Evolutionary conservation across 2,888 invertebrate species (phyloP).

Genomic region (Sphaeridia pumilis): DNA sequence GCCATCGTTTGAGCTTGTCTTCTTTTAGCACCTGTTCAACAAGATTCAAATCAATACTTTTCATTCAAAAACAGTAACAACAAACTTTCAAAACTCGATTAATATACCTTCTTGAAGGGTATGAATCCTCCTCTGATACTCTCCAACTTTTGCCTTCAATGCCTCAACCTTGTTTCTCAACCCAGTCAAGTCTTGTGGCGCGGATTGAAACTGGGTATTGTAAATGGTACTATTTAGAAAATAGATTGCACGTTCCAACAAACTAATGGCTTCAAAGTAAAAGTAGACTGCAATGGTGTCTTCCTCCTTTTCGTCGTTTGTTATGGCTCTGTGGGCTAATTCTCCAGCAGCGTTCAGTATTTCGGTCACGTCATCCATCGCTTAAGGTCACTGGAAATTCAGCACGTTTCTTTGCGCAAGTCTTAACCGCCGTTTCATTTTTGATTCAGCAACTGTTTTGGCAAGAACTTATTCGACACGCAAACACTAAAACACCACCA

Average conservation of each 20-base stretch:
- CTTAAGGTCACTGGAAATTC: too few species aligned
- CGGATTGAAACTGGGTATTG: constrained; percentile 2
- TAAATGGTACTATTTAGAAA: constrained; percentile 8
- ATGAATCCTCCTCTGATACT: constrained; percentile 22
- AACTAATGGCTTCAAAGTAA: constrained; percentile 45
- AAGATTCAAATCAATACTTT: neutral
- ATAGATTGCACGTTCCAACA: constrained; percentile 21
- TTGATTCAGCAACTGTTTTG: too few species aligned
- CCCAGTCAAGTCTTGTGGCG: neutral
- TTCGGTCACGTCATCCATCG: neutral
- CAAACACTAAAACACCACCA: too few species aligned
- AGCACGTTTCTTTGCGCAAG: too few species aligned
- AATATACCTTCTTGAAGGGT: constrained; percentile 21
- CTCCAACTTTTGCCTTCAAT: constrained; percentile 13
- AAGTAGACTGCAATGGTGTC: constrained; percentile 66
- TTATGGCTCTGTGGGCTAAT: constrained; percentile 54
- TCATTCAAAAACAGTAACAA: too few species aligned
- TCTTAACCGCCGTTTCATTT: too few species aligned
- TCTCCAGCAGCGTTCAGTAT: constrained; percentile 14
- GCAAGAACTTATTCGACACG: too few species aligned
- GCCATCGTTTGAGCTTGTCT: constrained; percentile 13
- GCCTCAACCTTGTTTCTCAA: constrained; percentile 4
- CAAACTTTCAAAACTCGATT: too few species aligned
- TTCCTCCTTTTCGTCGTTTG: constrained; percentile 54
- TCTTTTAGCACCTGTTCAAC: constrained; percentile 17